Evolutionary conservation across 2,888 invertebrate species (phyloP), one percentile per base, ranked within the genome.

Genomic region (Teleogryllus oceanicus): DNA sequence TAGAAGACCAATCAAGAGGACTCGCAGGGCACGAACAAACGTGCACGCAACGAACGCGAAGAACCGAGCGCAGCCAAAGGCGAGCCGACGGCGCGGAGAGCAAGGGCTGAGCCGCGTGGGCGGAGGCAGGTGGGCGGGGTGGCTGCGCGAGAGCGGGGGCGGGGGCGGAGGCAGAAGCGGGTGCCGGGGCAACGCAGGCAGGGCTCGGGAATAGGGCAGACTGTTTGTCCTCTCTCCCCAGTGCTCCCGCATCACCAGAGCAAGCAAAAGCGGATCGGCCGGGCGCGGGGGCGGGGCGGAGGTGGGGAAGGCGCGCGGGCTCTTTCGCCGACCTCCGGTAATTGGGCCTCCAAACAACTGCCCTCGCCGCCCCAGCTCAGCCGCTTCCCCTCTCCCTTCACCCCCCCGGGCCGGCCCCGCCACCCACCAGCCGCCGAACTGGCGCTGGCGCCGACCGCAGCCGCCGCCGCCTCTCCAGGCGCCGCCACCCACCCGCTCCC

Each of bases 241-340:
- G 62, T n/a, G 62, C 62, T 62, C 16, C 62, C n/a, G 62, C 62
- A 62, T 62, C n/a, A 62, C 62, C 62, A 62, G 62, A 62, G 62
- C 62, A 62, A 62, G 62, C 62, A 62, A 62, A 13, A n/a, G 13
- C 62, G 62, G 62, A 62, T 62, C 62, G 62, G 62, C 62, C 62
- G 62, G 62, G 13, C 62, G 62, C 62, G 62, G 13, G 16, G 16
- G 16, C 62, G 62, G 62, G n/a, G 62, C n/a, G n/a, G 62, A n/a
- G 37, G 37, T 4, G 37, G 37, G 37, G 37, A 37, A 37, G 37
- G 37, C 37, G 62, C 62, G 62, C 62, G 13, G 62, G 62, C 62
- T 62, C 62, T 62, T n/a, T 62, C 62, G 62, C 62, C 62, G 62
- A 62, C n/a, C 62, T 5, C 62, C 62, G 4, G 62, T 62, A 62